These are phyloP conservation scores for Solen grandis DNA, from an alignment of 1,140 invertebrate genomes.

Conservation along the genomic window DNA sequence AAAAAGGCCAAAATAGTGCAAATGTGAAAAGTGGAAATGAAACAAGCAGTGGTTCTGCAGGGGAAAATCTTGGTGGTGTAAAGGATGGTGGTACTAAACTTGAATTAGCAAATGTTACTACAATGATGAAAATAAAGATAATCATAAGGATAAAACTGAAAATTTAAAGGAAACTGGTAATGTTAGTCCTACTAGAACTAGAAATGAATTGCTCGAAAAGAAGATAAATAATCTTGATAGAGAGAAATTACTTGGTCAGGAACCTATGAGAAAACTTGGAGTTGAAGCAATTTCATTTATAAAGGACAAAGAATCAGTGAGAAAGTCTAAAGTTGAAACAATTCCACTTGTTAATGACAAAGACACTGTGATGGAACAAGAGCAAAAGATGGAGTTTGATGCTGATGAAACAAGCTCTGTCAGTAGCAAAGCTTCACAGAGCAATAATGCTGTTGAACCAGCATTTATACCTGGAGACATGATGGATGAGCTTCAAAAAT, in stretches of 20 bases:
- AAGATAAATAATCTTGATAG: constrained; percentile 31
- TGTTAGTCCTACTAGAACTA: neutral
- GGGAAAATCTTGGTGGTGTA: too few relatives aligned
- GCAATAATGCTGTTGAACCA: neutral
- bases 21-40: too few relatives aligned
- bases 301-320: neutral
- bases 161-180: too few relatives aligned
- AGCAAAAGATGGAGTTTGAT: constrained; percentile 34
- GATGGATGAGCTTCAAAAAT: constrained; percentile 54
- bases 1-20: too few relatives aligned
- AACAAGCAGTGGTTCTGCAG: too few relatives aligned
- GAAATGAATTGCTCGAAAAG: constrained; percentile 1
- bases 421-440: neutral
- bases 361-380: constrained; percentile 20
- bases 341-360: neutral
- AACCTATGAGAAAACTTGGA: constrained; percentile 11
- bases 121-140: too few relatives aligned
- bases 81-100: too few relatives aligned
- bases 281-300: neutral
- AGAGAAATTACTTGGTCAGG: constrained; percentile 25
- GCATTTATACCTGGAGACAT: constrained; percentile 43
- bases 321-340: constrained; percentile 3
- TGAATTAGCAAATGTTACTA: too few relatives aligned
- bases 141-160: too few relatives aligned
- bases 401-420: neutral